These are phyloP conservation scores for Nomada lathburiana DNA, from an alignment of 2,888 invertebrate species.

Conservation along the genomic window DNA sequence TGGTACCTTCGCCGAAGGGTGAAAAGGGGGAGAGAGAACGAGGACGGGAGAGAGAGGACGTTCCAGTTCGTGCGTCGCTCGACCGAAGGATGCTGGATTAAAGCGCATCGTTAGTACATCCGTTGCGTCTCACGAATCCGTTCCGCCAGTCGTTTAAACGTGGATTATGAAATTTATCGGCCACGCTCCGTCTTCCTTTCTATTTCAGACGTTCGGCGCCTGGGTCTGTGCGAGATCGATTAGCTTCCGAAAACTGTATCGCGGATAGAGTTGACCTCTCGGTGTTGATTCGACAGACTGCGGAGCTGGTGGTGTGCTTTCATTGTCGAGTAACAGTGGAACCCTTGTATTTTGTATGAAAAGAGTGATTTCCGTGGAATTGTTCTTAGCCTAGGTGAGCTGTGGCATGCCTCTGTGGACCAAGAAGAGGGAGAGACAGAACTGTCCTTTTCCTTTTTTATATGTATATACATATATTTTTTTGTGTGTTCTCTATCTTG, in stretches of 20 bases:
- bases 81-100: conserved; percentile 76
- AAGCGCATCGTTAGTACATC: conserved; percentile 56
- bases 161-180: conserved; percentile 40
- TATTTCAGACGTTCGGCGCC: too few relatives aligned
- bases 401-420: not conserved
- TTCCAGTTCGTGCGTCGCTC: conserved; percentile 26
- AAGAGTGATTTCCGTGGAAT: not conserved
- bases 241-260: not conserved
- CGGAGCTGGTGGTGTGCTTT: not conserved
- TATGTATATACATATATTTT: not conserved
- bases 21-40: not conserved
- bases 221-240: not conserved
- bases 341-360: not conserved
- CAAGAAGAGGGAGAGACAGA: not conserved
- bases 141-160: conserved; percentile 19
- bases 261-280: not conserved
- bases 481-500: not conserved
- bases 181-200: conserved; percentile 1
- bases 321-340: not conserved
- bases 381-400: not conserved
- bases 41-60: not conserved
- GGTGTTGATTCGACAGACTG: not conserved
- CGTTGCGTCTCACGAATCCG: conserved; percentile 20
- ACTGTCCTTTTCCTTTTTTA: not conserved
- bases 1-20: conserved; percentile 38